phyloP scores from a whole-genome alignment of 1,140 invertebrate genomes.

The Yoshiicerus persimilis region DNA sequence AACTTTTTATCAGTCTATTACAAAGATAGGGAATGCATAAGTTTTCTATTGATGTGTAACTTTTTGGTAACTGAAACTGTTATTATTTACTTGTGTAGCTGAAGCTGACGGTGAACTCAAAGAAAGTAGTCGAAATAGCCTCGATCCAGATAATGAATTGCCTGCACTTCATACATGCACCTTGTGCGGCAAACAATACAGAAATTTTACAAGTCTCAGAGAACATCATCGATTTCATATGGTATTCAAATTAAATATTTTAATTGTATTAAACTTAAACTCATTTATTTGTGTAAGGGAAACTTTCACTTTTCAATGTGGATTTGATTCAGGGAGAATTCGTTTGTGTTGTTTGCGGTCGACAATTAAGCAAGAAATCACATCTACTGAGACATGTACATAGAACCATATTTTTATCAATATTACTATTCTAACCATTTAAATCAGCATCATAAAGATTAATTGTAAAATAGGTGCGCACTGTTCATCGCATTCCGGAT shows the following conservation, averaged over 20 bases:
- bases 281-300: not conserved
- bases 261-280: not conserved
- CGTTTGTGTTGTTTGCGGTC: constrained; percentile 8
- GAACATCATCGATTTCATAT: constrained; percentile 32
- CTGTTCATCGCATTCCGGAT: not conserved
- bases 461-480: not conserved
- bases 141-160: not conserved
- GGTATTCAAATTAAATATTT: not conserved
- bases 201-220: not conserved
- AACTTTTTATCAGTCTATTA: no score
- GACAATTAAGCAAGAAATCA: constrained; percentile 9
- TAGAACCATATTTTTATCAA: not conserved
- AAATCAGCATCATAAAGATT: not conserved
- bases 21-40: not conserved
- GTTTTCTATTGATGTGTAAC: not conserved
- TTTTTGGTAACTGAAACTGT: not conserved
- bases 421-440: not conserved
- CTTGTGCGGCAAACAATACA: constrained; percentile 27
- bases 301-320: not conserved
- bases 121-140: not conserved
- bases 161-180: not conserved
- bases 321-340: not conserved
- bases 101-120: not conserved
- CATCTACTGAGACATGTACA: constrained; percentile 28
- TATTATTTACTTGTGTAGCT: not conserved